A percentile compares a stretch with the other conserved stretches of the same genome.
Evolutionary conservation across 2,797 vertebrate species (phyloP).

Genomic region (Botia kubotai): DNA sequence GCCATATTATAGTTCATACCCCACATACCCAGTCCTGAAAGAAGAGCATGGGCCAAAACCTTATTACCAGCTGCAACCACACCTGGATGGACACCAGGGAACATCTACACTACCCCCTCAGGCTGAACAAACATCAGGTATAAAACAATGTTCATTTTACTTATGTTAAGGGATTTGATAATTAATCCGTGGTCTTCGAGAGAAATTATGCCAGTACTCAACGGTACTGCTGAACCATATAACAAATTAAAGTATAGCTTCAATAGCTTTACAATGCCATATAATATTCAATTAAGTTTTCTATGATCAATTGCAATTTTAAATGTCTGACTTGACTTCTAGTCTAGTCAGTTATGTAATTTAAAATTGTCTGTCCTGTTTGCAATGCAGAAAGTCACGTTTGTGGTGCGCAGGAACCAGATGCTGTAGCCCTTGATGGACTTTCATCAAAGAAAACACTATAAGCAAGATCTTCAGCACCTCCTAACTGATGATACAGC

Average conservation of each 20-base stretch:
- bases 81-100: not conserved
- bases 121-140: slow-evolving; percentile 16
- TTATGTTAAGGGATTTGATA: not conserved
- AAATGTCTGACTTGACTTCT: not conserved
- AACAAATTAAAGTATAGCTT: not conserved
- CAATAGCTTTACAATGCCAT: not conserved
- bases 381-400: not conserved
- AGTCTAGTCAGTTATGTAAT: too few relatives aligned
- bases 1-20: not conserved
- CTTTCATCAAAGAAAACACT: slow-evolving; percentile 14
- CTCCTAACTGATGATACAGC: not conserved
- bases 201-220: not conserved
- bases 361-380: not conserved
- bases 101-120: slow-evolving; percentile 2
- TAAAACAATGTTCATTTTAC: not conserved
- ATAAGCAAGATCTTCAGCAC: not conserved
- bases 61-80: not conserved
- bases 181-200: not conserved
- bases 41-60: not conserved
- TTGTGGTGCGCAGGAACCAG: not conserved
- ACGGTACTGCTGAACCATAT: not conserved
- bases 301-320: too few relatives aligned
- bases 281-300: not conserved
- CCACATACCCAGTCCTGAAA: slow-evolving; percentile 1
- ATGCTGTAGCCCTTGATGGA: not conserved